Evolutionary conservation across 2,888 invertebrate species (phyloP), one percentile per base, ranked within the genome.

Genomic region (Ormyrus labotus): DNA sequence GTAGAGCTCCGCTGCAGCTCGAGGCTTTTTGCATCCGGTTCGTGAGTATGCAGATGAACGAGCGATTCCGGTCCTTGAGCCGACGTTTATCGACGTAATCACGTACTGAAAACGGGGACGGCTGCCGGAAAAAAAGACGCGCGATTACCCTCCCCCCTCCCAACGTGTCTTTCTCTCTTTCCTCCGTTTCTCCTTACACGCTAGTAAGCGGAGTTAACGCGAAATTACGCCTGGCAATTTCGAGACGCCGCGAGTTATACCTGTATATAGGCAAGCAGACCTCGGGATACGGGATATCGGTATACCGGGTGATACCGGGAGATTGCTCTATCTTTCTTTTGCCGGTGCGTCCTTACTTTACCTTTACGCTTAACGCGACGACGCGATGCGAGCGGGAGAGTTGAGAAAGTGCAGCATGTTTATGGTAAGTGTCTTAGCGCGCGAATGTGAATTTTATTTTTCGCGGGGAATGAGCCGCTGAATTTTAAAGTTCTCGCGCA

Each of bases 161-260:
- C 19, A 1, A 1, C 19, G 19, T 19, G 19, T 19, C 19, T 19
- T 19, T 19, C 19, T 19, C 1, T 19, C 19, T 19, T 2, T 19
- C 19, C 19, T 19, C 19, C 19, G n/a, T 48, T 11, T 47, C 7
- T 8, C 8, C 34, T 8, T 34, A 8, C 9, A 0, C 10, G 47
- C n/a, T 13, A 8, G 47, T 8, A 13, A 10, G 13, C 55, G 9
- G 55, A 61, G 72, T 73, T 73, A 73, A 73, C 72, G 72, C 63
- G 34, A 53, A 72, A 72, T 72, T 53, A 63, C 47, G 61, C 48
- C 72, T 47, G 45, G 72, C 61, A 72, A 63, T 72, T 72, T 72
- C 48, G 34, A 71, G 61, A 34, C 51, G 71, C 7, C 34, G 47
- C 51, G 19, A 19, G 19, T 19, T 19, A 19, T 19, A 19, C 19